These are phyloP conservation scores for Poeciliopsis retropinna DNA, from an alignment of 2,113 vertebrate genomes.

Conservation along the genomic window DNA sequence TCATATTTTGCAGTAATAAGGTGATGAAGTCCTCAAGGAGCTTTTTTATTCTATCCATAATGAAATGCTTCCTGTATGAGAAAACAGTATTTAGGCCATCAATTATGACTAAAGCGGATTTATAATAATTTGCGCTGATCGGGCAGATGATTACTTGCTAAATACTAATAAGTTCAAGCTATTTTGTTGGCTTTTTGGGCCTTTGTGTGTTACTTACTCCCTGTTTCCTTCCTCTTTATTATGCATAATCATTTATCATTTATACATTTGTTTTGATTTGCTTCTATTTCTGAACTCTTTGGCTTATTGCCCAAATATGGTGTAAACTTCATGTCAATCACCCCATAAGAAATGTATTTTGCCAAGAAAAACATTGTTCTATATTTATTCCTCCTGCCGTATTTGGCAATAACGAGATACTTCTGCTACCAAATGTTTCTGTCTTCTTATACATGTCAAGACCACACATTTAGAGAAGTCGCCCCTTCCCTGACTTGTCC, in stretches of 20 bases:
- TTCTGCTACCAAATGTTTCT: slow-evolving; percentile 39
- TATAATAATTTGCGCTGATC: neutral
- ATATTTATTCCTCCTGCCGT: neutral
- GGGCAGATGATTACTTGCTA: neutral
- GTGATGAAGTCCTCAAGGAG: neutral
- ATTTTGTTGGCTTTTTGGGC: neutral
- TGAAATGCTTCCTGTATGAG: neutral
- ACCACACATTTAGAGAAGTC: slow-evolving; percentile 46
- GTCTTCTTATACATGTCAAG: slow-evolving; percentile 45
- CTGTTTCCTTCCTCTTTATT: neutral
- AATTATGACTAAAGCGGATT: neutral
- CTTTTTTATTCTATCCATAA: neutral
- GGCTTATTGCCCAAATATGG: neutral
- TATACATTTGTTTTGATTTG: neutral
- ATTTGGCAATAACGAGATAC: slow-evolving; percentile 16
- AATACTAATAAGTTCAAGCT: neutral
- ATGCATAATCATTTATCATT: neutral
- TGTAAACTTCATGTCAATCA: no score
- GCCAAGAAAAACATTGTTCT: neutral
- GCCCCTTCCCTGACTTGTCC: slow-evolving; percentile 62
- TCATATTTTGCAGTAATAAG: neutral
- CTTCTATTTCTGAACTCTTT: neutral
- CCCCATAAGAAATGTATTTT: neutral
- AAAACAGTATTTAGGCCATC: neutral
- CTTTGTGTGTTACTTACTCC: neutral